Base-by-base conservation (phyloP, 1,140 invertebrate species). In the Nylanderia fulva region DNA sequence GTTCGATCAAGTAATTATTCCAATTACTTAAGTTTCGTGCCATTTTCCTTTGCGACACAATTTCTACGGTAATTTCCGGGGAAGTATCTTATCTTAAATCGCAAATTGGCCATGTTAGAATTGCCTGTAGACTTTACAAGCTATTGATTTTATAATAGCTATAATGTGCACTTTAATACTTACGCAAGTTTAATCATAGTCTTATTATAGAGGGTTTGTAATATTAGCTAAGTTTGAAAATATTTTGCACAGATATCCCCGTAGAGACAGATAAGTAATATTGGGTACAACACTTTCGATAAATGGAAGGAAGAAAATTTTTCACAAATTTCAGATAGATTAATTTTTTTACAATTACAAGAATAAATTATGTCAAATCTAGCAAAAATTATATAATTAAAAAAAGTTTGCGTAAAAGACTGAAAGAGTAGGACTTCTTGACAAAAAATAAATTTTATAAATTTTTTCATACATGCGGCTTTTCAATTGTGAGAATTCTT, bases 1-100 rank as follows among this genome's bases (percentile, higher is more conserved):
- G 66, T 82, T 72, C n/a, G 54, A 68, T 24, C 21, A 82, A 56
- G 66, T 80, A 82, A 82, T 82, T 82, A 82, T 58, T 29, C 36
- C 36, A 45, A 82, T 82, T 82, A 58, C 66, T 82, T 39, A 58
- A 82, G 52, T 71, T 58, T 82, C n/a, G 52, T 58, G 24, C 66
- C 36, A 72, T 71, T 80, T 80, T 80, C 36, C 27, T 71, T 72
- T n/a, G 21, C 13, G 36, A 72, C 52, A 72, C 52, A 82, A 82
- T 82, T 82, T 82, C 48, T 45, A 82, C 27, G 39, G 24, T 72
- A 72, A 39, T 80, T 80, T 71, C 24, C 24, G 7, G 4, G 13
- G 52, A 33, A 56, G 24, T 21, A 66, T 80, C 18, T 80, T 58
- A 79, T 58, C 52, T 33, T 29, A 27, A 80, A 56, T 82, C 24